These are phyloP conservation scores for Agapornis canus DNA, from an alignment of 2,797 vertebrate genomes.

Conservation along the genomic window DNA sequence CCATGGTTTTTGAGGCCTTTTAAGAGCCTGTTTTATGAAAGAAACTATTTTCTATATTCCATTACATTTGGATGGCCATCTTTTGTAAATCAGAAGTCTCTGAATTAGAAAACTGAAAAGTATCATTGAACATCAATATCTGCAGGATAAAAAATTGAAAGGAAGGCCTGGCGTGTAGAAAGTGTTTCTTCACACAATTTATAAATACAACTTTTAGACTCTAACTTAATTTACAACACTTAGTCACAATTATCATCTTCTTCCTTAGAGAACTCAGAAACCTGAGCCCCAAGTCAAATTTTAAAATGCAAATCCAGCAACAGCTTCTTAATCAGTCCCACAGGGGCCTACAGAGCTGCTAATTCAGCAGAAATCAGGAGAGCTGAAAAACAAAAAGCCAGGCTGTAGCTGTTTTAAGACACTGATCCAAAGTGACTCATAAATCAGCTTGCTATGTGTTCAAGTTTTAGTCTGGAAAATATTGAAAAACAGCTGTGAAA, in stretches of 20 bases:
- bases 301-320: conserved; percentile 84
- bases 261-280: conserved; percentile 68
- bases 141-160: not conserved
- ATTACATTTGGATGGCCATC: not conserved
- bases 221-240: conserved; percentile 74
- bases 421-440: conserved; percentile 90
- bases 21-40: not conserved
- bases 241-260: conserved; percentile 63
- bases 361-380: conserved; percentile 95
- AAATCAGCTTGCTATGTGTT: conserved; percentile 89
- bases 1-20: not conserved
- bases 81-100: not conserved
- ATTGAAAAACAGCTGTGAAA: conserved; percentile 83
- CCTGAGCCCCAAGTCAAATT: conserved; percentile 75
- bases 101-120: not conserved
- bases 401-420: conserved; percentile 87
- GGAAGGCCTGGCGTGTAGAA: not conserved
- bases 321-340: conserved; percentile 89
- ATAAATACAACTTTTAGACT: conserved; percentile 38
- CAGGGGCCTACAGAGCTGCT: conserved; percentile 85
- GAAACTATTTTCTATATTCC: not conserved
- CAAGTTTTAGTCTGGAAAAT: conserved; percentile 87
- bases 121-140: not conserved
- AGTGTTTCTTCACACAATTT: conserved; percentile 40
- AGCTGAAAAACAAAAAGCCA: conserved; percentile 88